These are phyloP conservation scores for Moxostoma hubbsi DNA, from an alignment of 2,797 vertebrate species.

Conservation along the genomic window DNA sequence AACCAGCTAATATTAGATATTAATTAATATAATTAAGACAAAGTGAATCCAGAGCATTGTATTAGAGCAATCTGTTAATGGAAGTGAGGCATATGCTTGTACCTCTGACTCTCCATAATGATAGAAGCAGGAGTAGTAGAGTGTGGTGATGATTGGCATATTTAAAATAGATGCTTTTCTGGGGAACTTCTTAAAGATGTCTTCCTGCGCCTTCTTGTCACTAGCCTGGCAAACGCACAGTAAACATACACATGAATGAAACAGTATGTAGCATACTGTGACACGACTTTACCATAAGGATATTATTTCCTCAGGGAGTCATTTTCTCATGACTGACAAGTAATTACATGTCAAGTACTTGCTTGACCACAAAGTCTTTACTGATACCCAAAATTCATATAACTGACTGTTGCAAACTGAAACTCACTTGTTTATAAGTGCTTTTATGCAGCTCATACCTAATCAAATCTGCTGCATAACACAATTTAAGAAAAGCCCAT, in stretches of 20 bases:
- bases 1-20: too few species aligned
- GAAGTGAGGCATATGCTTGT: constrained; percentile 24
- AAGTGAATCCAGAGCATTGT: neutral
- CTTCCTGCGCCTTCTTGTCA: constrained; percentile 83
- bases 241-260: neutral
- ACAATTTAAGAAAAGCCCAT: neutral
- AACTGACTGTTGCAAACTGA: neutral
- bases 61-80: neutral
- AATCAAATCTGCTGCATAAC: constrained; percentile 30
- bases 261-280: too few species aligned
- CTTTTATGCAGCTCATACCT: neutral
- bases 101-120: constrained; percentile 92
- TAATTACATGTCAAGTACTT: neutral
- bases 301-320: neutral
- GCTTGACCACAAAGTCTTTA: neutral
- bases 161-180: constrained; percentile 91
- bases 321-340: neutral
- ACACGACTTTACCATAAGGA: neutral
- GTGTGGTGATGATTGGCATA: constrained; percentile 93
- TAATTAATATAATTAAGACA: neutral
- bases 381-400: neutral
- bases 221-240: constrained; percentile 75
- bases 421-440: neutral
- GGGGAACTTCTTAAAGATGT: constrained; percentile 90
- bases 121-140: constrained; percentile 96